Evolutionary conservation across 2,113 vertebrate genomes (phyloP).

Genomic region (Rana temporaria): DNA sequence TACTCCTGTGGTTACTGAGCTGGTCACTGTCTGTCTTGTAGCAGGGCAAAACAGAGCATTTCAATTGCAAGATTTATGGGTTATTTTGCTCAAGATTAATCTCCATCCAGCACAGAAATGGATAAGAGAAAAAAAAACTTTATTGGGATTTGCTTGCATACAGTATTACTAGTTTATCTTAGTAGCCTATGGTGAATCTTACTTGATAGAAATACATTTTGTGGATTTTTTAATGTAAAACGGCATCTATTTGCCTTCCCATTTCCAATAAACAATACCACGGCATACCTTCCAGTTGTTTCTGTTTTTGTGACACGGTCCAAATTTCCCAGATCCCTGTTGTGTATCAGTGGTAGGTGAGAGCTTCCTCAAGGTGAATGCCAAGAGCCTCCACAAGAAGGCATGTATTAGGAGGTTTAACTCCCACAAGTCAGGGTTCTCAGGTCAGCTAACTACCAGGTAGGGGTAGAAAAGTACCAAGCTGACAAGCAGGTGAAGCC

Average conservation of each 20-base stretch:
- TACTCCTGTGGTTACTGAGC: constrained; percentile 31
- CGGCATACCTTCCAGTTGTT: too few species aligned
- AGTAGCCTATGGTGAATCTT: neutral
- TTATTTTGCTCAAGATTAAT: constrained; percentile 29
- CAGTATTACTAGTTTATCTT: neutral
- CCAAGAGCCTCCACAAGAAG: too few species aligned
- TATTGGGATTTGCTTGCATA: constrained; percentile 19
- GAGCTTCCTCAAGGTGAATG: too few species aligned
- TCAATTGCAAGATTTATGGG: constrained; percentile 17
- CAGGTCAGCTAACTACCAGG: too few species aligned
- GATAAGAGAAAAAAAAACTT: neutral
- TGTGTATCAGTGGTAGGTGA: too few species aligned
- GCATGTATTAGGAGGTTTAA: too few species aligned
- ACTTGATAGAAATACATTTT: neutral
- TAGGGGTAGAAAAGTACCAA: too few species aligned
- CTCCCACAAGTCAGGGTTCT: too few species aligned
- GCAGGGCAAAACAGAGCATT: constrained; percentile 30
- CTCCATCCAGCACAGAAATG: neutral
- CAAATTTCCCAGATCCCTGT: too few species aligned
- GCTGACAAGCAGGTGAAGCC: too few species aligned
- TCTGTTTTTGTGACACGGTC: too few species aligned
- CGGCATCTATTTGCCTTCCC: neutral
- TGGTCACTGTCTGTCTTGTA: constrained; percentile 42
- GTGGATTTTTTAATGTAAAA: neutral
- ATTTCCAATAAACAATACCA: too few species aligned